A percentile compares a stretch with the other conserved stretches of the same genome.
Evolutionary conservation across 1,140 invertebrate genomes (phyloP).

Genomic region (Hyles euphorbiae): DNA sequence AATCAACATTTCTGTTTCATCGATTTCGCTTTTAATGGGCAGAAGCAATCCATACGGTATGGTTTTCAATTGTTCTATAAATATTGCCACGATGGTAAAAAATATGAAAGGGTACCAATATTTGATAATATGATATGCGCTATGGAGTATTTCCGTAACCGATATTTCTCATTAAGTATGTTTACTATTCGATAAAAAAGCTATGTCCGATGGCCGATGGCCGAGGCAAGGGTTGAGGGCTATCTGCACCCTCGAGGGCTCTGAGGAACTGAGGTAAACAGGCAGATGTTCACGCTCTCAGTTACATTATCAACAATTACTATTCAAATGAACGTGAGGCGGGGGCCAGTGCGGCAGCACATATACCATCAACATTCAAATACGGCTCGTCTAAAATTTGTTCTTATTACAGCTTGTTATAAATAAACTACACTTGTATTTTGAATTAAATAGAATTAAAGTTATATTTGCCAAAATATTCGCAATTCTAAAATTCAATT

Average conservation of each 20-base stretch:
- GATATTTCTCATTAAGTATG: conserved; percentile 70
- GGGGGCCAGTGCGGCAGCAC: conserved; percentile 8
- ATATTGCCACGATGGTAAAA: background rate
- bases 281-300: conserved; percentile 60
- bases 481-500: too few relatives aligned
- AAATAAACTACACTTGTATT: too few relatives aligned
- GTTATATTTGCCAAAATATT: too few relatives aligned
- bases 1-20: too few relatives aligned
- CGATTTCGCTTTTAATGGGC: background rate
- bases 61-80: conserved; percentile 4
- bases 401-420: too few relatives aligned
- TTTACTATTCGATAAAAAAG: conserved; percentile 64
- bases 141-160: conserved; percentile 65
- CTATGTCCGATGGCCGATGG: conserved; percentile 60
- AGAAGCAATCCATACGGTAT: background rate
- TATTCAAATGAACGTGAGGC: conserved; percentile 56
- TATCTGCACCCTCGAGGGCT: conserved; percentile 36
- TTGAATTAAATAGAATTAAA: too few relatives aligned
- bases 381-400: too few relatives aligned
- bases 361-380: too few relatives aligned
- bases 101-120: conserved; percentile 42
- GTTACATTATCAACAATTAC: conserved; percentile 68
- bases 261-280: conserved; percentile 52
- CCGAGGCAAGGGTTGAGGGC: conserved; percentile 52
- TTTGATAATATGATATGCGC: conserved; percentile 57